A percentile compares a stretch with the other conserved stretches of the same genome.
phyloP scores from a whole-genome alignment of 2,888 invertebrate genomes.

The Shargacucullia verbasci region DNA sequence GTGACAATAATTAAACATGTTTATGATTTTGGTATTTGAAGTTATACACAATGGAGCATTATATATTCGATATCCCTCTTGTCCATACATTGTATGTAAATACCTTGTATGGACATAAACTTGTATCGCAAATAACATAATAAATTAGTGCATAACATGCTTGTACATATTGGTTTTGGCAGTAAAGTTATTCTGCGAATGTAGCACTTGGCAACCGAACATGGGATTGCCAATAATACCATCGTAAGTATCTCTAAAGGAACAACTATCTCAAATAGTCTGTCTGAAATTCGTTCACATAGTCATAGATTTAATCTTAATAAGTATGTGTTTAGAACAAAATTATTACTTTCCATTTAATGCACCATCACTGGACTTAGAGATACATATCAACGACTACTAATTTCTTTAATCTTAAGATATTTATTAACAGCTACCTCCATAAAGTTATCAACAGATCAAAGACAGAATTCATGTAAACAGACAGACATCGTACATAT shows the following conservation, averaged over 20 bases:
- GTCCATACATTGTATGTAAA: slow-evolving; percentile 10
- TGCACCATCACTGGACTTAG: slow-evolving; percentile 28
- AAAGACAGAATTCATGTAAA: slow-evolving; percentile 34
- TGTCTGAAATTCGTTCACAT: slow-evolving; percentile 18
- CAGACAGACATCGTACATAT: slow-evolving; percentile 43
- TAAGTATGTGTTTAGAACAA: slow-evolving; percentile 25
- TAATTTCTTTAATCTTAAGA: slow-evolving; percentile 34
- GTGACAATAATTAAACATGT: slow-evolving; percentile 6
- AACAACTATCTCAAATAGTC: slow-evolving; percentile 18
- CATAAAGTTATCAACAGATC: slow-evolving; percentile 28
- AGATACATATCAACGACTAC: slow-evolving; percentile 46
- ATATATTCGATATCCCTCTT: slow-evolving; percentile 9
- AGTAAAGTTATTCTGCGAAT: slow-evolving; percentile 26
- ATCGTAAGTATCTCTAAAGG: slow-evolving; percentile 21
- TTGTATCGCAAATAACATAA: slow-evolving; percentile 25
- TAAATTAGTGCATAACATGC: slow-evolving; percentile 17
- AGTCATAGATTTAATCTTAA: slow-evolving; percentile 30
- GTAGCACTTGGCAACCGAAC: slow-evolving; percentile 44
- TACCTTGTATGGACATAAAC: slow-evolving; percentile 26
- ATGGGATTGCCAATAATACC: slow-evolving; percentile 24
- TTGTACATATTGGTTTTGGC: slow-evolving; percentile 31
- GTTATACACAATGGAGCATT: neutral
- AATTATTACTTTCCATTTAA: slow-evolving; percentile 34
- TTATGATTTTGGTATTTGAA: slow-evolving; percentile 1
- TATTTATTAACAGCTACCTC: slow-evolving; percentile 24